Evolutionary conservation across 2,113 vertebrate genomes (phyloP).

Genomic region (Pao palembangensis): DNA sequence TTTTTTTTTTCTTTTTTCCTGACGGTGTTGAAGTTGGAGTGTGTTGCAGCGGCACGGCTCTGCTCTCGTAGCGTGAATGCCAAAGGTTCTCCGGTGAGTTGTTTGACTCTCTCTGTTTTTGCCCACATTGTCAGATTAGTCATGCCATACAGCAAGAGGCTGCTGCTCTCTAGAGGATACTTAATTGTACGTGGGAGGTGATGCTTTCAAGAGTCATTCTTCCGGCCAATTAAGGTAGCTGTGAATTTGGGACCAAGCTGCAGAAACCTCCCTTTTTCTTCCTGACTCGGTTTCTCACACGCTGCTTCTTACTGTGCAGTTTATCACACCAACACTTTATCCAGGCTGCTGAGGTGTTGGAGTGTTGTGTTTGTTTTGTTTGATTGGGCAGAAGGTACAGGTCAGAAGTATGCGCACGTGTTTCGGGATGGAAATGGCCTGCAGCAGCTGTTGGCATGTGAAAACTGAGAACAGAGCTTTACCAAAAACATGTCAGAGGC

Average conservation of each 20-base stretch:
- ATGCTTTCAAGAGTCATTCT: slow-evolving; percentile 58
- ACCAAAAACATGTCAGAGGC: slow-evolving; percentile 30
- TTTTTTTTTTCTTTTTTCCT: slow-evolving; percentile 11
- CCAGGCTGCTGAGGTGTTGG: slow-evolving; percentile 11
- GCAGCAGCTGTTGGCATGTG: slow-evolving; percentile 7
- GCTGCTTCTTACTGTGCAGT: slow-evolving; percentile 8
- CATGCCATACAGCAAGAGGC: slow-evolving; percentile 56
- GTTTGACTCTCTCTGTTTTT: slow-evolving; percentile 64
- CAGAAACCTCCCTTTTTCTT: slow-evolving; percentile 24
- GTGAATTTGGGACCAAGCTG: slow-evolving; percentile 54
- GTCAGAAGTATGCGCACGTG: slow-evolving; percentile 11
- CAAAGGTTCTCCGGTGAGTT: slow-evolving; percentile 55
- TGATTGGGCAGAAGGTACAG: slow-evolving; percentile 9
- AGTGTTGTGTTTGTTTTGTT: slow-evolving; percentile 15
- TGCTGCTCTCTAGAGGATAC: slow-evolving; percentile 53
- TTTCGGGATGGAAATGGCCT: slow-evolving; percentile 29
- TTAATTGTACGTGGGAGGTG: slow-evolving; percentile 69
- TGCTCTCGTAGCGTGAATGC: slow-evolving; percentile 40
- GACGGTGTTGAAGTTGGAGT: slow-evolving; percentile 19
- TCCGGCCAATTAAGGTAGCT: slow-evolving; percentile 58
- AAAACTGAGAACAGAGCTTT: slow-evolving; percentile 22
- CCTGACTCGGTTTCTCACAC: not conserved
- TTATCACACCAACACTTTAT: not conserved
- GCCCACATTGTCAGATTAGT: slow-evolving; percentile 72
- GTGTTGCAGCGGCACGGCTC: slow-evolving; percentile 17